phyloP scores from a whole-genome alignment of 2,797 vertebrate genomes.

The Danio choprae region DNA sequence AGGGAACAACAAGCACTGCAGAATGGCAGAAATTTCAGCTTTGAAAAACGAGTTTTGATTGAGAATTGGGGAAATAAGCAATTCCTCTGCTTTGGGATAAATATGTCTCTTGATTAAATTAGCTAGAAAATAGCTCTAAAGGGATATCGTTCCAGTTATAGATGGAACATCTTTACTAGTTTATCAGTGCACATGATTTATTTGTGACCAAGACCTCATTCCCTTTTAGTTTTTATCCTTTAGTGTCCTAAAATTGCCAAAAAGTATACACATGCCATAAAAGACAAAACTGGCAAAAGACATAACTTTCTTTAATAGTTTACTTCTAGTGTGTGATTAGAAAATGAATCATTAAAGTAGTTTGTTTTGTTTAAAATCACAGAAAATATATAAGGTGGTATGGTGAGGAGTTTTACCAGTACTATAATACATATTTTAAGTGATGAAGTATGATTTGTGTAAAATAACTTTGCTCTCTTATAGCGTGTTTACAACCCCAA shows the following conservation, averaged over 20 bases:
- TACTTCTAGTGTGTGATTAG: background rate
- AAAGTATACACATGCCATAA: background rate
- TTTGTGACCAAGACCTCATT: background rate
- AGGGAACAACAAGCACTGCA: background rate
- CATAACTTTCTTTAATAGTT: background rate
- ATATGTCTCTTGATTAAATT: background rate
- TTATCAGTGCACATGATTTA: background rate
- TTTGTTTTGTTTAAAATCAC: conserved; percentile 13
- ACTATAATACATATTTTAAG: too few species aligned
- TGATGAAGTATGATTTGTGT: too few species aligned
- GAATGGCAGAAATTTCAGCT: conserved; percentile 11
- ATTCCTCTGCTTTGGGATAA: background rate
- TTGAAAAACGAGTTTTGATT: conserved; percentile 8
- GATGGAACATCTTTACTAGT: background rate
- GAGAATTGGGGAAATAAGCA: background rate
- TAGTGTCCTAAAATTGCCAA: background rate
- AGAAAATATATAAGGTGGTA: background rate
- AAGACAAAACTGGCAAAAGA: too few species aligned
- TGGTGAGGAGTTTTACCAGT: too few species aligned
- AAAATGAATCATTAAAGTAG: background rate
- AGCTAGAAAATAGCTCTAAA: background rate
- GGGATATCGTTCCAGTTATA: background rate
- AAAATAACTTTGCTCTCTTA: too few species aligned
- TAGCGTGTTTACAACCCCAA: too few species aligned
- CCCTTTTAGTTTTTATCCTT: background rate